A percentile compares a stretch with the other conserved stretches of the same genome.
Conservation (phyloP, 2,888 invertebrate species). For the Clitarchus hookeri region DNA sequence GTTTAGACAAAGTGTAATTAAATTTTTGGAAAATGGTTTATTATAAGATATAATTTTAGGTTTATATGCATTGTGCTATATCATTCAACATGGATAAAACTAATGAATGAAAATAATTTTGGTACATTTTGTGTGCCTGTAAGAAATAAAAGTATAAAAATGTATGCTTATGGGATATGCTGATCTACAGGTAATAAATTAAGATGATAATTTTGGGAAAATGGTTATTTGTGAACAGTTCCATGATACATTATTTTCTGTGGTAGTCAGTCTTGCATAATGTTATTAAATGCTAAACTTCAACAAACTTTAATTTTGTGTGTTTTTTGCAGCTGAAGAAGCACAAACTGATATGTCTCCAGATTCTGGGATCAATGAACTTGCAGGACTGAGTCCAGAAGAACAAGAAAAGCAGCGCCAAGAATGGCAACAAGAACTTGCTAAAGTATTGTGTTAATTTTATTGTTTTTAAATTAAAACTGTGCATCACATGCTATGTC, state of each 20-base stretch:
- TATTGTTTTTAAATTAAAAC: not conserved
- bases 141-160: no score
- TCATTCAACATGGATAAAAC: no score
- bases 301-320: not conserved
- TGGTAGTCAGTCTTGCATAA: not conserved
- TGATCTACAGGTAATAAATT: no score
- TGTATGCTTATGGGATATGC: no score
- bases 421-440: slow-evolving; percentile 79
- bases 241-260: not conserved
- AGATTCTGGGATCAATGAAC: slow-evolving; percentile 58
- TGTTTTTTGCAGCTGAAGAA: slow-evolving; percentile 56
- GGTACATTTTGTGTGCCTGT: no score
- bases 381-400: slow-evolving; percentile 74
- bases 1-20: no score
- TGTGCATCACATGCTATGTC: no score
- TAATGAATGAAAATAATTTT: no score
- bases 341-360: slow-evolving; percentile 54
- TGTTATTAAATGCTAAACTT: not conserved
- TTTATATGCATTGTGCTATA: no score
- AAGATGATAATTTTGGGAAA: not conserved
- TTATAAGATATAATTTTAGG: no score
- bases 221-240: not conserved
- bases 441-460: slow-evolving; percentile 54
- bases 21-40: no score
- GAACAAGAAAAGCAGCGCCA: slow-evolving; percentile 81